These are phyloP conservation scores for Megaleporinus macrocephalus DNA, from an alignment of 2,113 vertebrate genomes.

Conservation along the genomic window DNA sequence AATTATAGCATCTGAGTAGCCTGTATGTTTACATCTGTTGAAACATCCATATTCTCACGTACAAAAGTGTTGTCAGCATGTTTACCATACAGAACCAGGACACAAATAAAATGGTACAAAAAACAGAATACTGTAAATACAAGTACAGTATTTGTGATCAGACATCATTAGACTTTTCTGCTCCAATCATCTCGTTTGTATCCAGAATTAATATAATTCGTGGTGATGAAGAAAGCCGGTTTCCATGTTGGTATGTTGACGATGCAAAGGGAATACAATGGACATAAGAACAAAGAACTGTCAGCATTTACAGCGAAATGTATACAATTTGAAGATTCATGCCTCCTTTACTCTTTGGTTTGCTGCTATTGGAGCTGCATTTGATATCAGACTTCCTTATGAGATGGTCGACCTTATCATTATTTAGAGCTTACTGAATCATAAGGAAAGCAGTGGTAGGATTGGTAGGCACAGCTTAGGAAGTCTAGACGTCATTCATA, in stretches of 20 bases:
- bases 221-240: slow-evolving; percentile 24
- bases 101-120: slow-evolving; percentile 23
- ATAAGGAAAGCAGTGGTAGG: slow-evolving; percentile 1
- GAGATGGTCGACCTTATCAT: background rate
- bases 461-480: background rate
- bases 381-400: slow-evolving; percentile 4
- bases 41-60: background rate
- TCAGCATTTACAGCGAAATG: background rate
- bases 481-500: slow-evolving; percentile 58
- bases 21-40: background rate
- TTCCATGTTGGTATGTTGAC: slow-evolving; percentile 31
- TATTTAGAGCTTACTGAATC: background rate
- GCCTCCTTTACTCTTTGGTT: background rate
- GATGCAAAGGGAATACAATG: slow-evolving; percentile 13
- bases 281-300: background rate
- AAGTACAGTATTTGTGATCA: slow-evolving; percentile 45
- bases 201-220: slow-evolving; percentile 74
- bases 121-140: slow-evolving; percentile 64
- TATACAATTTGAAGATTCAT: background rate
- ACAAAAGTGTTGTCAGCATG: slow-evolving; percentile 2
- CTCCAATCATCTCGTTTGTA: slow-evolving; percentile 50
- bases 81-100: background rate
- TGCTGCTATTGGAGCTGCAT: slow-evolving; percentile 6
- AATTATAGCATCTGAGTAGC: background rate
- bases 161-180: slow-evolving; percentile 38